Evolutionary conservation across 1,140 invertebrate genomes (phyloP).

Genomic region (Bursaphelenchus mucronatus): DNA sequence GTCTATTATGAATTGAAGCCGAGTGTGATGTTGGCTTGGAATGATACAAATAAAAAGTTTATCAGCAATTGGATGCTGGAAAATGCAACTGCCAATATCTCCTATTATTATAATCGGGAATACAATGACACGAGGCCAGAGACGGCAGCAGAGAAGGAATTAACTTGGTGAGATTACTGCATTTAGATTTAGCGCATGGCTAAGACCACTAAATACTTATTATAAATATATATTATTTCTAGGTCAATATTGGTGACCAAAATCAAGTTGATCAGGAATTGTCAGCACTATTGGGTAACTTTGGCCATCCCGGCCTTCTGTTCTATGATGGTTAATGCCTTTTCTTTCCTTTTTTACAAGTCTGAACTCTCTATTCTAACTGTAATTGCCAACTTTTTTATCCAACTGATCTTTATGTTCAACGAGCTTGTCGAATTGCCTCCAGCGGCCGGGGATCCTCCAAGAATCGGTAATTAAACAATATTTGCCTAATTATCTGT

Average conservation of each 20-base stretch:
- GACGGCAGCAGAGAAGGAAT: not conserved
- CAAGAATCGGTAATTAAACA: constrained; percentile 11
- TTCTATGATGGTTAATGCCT: constrained; percentile 3
- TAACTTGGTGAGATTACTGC: not conserved
- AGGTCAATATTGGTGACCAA: constrained; percentile 9
- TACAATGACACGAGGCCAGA: constrained; percentile 7
- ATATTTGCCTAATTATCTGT: not conserved
- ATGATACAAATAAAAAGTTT: constrained; percentile 10
- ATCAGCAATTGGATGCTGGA: constrained; percentile 17
- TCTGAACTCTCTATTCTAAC: constrained; percentile 1
- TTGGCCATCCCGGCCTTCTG: constrained; percentile 6
- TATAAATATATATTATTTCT: not conserved
- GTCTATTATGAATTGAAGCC: constrained; percentile 2
- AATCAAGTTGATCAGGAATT: constrained; percentile 4
- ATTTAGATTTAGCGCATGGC: too few species aligned
- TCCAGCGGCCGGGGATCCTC: not conserved
- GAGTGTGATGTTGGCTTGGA: constrained; percentile 6
- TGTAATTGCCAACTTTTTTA: constrained; percentile 11
- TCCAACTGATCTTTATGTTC: constrained; percentile 15
- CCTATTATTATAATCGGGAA: constrained; percentile 8
- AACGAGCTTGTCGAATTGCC: constrained; percentile 4
- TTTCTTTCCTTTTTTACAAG: constrained; percentile 17
- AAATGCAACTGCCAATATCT: constrained; percentile 1
- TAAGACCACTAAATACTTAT: too few species aligned
- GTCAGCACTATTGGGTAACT: constrained; percentile 8